These are phyloP conservation scores for Manacus vitellinus DNA, from an alignment of 2,113 vertebrate genomes.

Conservation along the genomic window DNA sequence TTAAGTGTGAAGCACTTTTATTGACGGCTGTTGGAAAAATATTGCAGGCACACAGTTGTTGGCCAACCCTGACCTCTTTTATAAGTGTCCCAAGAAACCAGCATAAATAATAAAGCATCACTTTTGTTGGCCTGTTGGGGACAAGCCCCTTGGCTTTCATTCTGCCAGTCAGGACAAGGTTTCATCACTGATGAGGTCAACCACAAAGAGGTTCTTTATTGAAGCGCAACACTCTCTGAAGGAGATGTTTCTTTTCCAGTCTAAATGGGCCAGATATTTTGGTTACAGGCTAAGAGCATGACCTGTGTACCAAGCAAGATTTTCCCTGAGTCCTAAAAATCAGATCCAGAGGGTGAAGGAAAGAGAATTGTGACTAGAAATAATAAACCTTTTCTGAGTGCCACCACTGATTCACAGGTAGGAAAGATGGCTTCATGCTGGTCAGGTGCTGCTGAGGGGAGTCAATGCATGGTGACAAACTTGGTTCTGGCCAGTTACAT, in stretches of 20 bases:
- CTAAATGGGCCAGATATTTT: background rate
- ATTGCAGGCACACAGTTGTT: background rate
- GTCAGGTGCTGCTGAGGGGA: background rate
- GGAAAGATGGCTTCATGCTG: background rate
- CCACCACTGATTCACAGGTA: background rate
- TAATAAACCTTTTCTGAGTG: background rate
- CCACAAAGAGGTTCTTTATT: background rate
- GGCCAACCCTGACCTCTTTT: background rate
- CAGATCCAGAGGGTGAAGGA: background rate
- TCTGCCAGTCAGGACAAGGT: background rate
- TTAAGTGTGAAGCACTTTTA: background rate
- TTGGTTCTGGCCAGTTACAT: background rate
- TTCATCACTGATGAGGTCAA: background rate
- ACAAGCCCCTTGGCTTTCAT: background rate
- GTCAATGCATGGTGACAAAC: background rate
- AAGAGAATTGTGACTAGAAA: background rate
- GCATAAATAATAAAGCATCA: background rate
- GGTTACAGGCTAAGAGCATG: background rate
- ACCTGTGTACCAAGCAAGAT: background rate
- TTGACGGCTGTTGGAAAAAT: background rate
- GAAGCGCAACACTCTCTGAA: background rate
- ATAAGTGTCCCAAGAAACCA: background rate
- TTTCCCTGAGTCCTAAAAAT: background rate
- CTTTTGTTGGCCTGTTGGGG: background rate
- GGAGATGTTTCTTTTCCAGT: background rate